phyloP scores from a whole-genome alignment of 2,113 vertebrate species.

The Anseranas semipalmata region DNA sequence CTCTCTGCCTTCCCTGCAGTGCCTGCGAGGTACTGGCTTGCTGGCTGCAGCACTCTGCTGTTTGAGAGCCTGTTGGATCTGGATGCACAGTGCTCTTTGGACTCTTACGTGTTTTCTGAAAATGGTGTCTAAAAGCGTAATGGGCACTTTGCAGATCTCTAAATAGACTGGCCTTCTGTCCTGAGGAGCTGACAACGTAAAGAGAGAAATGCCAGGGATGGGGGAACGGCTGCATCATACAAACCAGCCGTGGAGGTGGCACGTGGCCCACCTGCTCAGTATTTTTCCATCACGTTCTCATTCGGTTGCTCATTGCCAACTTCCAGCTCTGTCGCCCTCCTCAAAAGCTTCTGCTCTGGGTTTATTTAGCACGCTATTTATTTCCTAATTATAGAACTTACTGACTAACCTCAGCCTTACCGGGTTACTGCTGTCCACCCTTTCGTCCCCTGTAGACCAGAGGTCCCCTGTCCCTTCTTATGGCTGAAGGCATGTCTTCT shows the following conservation, averaged over 20 bases:
- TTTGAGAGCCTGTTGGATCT: background rate
- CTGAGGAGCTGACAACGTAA: background rate
- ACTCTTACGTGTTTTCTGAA: conserved; percentile 9
- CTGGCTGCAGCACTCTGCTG: background rate
- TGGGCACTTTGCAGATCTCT: conserved; percentile 50
- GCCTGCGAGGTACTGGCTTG: background rate
- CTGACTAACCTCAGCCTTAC: conserved; percentile 45
- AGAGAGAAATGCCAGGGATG: background rate
- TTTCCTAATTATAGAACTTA: conserved; percentile 63
- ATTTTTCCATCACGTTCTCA: conserved; percentile 60
- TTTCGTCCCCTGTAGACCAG: background rate
- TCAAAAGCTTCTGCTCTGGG: conserved; percentile 29
- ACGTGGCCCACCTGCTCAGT: conserved; percentile 68
- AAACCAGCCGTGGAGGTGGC: conserved; percentile 36
- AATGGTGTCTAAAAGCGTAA: conserved; percentile 45
- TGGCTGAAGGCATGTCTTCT: background rate
- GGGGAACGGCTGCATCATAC: background rate
- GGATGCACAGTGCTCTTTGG: background rate
- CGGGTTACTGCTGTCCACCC: background rate
- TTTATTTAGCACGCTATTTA: conserved; percentile 53
- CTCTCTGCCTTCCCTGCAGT: conserved; percentile 30
- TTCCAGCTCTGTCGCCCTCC: conserved; percentile 28
- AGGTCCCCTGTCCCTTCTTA: background rate
- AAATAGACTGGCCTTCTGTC: conserved; percentile 49
- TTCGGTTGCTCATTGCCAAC: conserved; percentile 46